Conservation (phyloP, 2,797 vertebrate species). For the Gambelia wislizenii region DNA sequence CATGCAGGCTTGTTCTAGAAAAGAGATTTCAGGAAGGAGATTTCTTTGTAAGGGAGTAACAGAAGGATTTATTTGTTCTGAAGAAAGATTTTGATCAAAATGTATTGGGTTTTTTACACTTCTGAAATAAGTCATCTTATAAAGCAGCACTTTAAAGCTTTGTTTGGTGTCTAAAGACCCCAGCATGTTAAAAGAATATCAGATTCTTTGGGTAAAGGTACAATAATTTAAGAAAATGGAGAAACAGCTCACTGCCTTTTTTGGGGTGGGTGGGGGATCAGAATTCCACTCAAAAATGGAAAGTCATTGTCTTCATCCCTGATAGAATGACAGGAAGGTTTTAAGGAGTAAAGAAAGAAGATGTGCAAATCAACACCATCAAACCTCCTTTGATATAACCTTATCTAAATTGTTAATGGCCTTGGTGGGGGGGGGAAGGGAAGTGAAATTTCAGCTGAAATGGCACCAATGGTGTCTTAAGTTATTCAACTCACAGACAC, state of each 20-base stretch:
- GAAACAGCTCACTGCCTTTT: not conserved
- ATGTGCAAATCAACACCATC: constrained; percentile 21
- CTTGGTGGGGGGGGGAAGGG: constrained; percentile 35
- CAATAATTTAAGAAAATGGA: not conserved
- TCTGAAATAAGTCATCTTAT: not conserved
- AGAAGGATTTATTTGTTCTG: not conserved
- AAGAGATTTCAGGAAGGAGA: not conserved
- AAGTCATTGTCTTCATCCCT: not conserved
- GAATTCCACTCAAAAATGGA: not conserved
- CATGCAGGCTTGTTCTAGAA: not conserved
- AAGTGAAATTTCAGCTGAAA: constrained; percentile 51
- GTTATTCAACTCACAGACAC: constrained; percentile 49
- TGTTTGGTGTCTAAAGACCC: not conserved
- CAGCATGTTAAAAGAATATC: not conserved
- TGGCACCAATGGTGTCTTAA: constrained; percentile 34
- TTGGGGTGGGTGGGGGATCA: not conserved
- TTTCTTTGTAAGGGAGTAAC: not conserved
- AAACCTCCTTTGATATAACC: constrained; percentile 11
- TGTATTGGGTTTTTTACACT: not conserved
- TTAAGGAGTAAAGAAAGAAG: constrained; percentile 14
- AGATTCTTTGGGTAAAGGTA: not conserved
- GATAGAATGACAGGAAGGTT: not conserved
- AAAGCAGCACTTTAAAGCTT: not conserved
- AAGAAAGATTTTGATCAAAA: no score
- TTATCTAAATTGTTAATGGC: constrained; percentile 40